phyloP scores from a whole-genome alignment of 1,140 invertebrate genomes.

The Muscidifurax raptorellus region DNA sequence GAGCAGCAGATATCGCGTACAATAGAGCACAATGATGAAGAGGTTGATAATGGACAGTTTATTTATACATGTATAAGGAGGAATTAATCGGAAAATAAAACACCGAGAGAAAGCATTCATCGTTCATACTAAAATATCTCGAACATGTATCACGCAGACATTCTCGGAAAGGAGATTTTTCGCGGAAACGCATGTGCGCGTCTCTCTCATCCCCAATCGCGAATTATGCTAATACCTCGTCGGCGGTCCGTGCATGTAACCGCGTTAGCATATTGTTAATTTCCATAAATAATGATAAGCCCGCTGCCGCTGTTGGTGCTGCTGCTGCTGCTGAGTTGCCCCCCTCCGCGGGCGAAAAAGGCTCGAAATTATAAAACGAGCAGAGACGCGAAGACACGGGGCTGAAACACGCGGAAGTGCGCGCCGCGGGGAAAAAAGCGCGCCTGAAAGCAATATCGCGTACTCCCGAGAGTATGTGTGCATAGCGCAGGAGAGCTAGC shows the following conservation, averaged over 20 bases:
- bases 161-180: slow-evolving; percentile 35
- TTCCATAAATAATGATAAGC: slow-evolving; percentile 53
- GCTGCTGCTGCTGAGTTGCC: not conserved
- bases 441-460: slow-evolving; percentile 43
- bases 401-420: slow-evolving; percentile 36
- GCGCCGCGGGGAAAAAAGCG: slow-evolving; percentile 4
- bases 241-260: not conserved
- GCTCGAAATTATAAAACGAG: slow-evolving; percentile 26
- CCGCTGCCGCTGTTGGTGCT: too few relatives aligned
- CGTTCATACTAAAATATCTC: too few relatives aligned
- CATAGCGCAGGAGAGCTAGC: not conserved
- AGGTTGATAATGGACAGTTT: not conserved
- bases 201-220: not conserved
- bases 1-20: not conserved
- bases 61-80: too few relatives aligned
- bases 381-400: slow-evolving; percentile 18
- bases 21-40: not conserved
- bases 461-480: not conserved
- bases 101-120: not conserved
- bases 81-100: not conserved
- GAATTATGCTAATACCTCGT: slow-evolving; percentile 42
- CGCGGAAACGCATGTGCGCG: not conserved
- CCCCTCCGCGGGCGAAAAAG: not conserved
- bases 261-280: slow-evolving; percentile 40
- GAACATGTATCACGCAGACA: not conserved